phyloP scores from a whole-genome alignment of 2,113 vertebrate species.

The Hemibagrus wyckioides region DNA sequence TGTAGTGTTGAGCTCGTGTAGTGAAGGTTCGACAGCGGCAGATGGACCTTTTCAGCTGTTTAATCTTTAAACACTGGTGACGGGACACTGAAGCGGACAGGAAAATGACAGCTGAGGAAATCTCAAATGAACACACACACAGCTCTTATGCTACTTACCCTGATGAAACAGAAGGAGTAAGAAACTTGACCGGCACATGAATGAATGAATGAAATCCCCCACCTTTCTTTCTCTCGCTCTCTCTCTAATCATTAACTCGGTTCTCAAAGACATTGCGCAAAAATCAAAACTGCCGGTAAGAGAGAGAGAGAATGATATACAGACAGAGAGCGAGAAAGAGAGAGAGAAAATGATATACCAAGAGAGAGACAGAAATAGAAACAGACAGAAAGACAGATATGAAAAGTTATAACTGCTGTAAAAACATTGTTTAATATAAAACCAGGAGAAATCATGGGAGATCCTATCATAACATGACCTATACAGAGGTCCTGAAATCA shows the following conservation, averaged over 20 bases:
- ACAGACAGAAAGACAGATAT: neutral
- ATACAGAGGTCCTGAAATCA: too few species aligned
- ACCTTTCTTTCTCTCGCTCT: neutral
- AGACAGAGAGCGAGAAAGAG: neutral
- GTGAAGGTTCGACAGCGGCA: neutral
- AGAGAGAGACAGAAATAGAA: neutral
- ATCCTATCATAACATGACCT: too few species aligned
- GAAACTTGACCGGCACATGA: neutral
- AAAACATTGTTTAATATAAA: too few species aligned
- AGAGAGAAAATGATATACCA: neutral
- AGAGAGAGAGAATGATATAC: neutral
- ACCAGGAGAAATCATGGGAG: too few species aligned
- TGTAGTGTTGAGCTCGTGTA: neutral
- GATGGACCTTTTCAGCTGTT: neutral
- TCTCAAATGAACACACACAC: neutral
- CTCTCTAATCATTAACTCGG: slow-evolving; percentile 35
- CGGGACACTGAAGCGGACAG: neutral
- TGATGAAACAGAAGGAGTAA: neutral
- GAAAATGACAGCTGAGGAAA: neutral
- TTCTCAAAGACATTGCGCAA: neutral
- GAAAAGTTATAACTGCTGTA: too few species aligned
- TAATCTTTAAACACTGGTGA: neutral
- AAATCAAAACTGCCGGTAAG: neutral
- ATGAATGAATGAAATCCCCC: neutral
- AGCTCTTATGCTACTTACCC: slow-evolving; percentile 6